These are phyloP conservation scores for Carapus acus DNA, from an alignment of 2,797 vertebrate species.

Conservation along the genomic window DNA sequence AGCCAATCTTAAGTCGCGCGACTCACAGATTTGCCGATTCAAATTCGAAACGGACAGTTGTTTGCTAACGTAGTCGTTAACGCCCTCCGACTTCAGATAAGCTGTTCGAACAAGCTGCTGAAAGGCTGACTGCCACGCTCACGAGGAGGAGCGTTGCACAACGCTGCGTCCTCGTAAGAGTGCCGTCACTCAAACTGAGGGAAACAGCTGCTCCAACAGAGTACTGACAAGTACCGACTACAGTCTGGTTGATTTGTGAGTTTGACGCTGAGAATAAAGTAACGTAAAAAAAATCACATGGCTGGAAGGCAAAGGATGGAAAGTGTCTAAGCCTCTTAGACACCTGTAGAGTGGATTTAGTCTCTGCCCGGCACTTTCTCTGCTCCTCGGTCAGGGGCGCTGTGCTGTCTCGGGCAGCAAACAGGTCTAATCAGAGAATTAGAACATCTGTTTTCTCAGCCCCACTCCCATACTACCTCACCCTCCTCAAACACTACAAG, in stretches of 20 bases:
- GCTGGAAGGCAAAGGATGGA: slow-evolving; percentile 15
- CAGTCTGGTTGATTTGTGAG: slow-evolving; percentile 9
- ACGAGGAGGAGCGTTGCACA: slow-evolving; percentile 27
- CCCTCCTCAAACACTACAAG: slow-evolving; percentile 57
- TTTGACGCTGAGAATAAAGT: slow-evolving; percentile 16
- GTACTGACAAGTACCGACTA: slow-evolving; percentile 18
- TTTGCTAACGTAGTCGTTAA: slow-evolving; percentile 24
- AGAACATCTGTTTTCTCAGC: slow-evolving; percentile 41
- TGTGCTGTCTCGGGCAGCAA: slow-evolving; percentile 12
- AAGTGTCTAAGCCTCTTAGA: slow-evolving; percentile 33
- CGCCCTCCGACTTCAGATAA: slow-evolving; percentile 9
- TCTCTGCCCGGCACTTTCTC: slow-evolving; percentile 20
- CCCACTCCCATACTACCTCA: slow-evolving; percentile 60
- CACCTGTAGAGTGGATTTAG: slow-evolving; percentile 31
- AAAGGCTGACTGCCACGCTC: slow-evolving; percentile 18
- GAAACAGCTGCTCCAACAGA: slow-evolving; percentile 26
- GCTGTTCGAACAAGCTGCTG: slow-evolving; percentile 25
- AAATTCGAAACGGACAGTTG: slow-evolving; percentile 34
- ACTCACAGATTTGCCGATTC: slow-evolving; percentile 35
- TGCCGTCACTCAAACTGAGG: slow-evolving; percentile 16
- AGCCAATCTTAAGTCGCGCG: slow-evolving; percentile 28
- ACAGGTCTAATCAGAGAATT: slow-evolving; percentile 46
- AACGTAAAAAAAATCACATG: neutral
- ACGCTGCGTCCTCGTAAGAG: slow-evolving; percentile 13
- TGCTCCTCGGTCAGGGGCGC: slow-evolving; percentile 25